Evolutionary conservation across 2,113 vertebrate genomes (phyloP).

Genomic region (Melanocharis versteri): DNA sequence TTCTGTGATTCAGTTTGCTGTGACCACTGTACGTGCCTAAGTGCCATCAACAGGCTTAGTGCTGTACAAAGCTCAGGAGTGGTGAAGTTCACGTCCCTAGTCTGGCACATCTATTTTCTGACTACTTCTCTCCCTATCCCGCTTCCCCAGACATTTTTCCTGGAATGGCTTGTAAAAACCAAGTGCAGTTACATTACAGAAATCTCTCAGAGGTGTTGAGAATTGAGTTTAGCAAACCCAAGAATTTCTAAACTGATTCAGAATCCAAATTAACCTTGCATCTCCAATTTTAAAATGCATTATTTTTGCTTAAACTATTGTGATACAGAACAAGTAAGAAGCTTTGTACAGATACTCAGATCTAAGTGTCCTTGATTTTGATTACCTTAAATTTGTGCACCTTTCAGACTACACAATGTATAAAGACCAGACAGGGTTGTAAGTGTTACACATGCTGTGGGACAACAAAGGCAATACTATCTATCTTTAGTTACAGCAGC

Average conservation of each 20-base stretch:
- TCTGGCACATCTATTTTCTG: neutral
- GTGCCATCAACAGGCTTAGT: accelerated
- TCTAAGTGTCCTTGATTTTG: neutral
- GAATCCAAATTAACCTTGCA: neutral
- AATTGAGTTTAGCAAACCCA: neutral
- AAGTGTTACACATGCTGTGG: neutral
- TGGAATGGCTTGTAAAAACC: neutral
- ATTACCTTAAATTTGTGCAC: neutral
- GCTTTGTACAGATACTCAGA: neutral
- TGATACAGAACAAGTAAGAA: neutral
- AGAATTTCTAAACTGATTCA: neutral
- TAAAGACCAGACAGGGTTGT: neutral
- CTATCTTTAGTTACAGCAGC: neutral
- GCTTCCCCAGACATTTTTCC: neutral
- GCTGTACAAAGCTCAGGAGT: neutral
- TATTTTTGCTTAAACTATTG: neutral
- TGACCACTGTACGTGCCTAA: neutral
- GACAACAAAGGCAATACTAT: neutral
- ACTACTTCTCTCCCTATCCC: neutral
- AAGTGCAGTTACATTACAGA: neutral
- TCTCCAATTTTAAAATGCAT: neutral
- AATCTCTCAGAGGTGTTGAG: neutral
- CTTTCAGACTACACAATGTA: neutral
- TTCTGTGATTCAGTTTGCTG: neutral
- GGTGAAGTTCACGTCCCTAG: neutral